Percentiles rank a stretch among this genome's conserved stretches.
phyloP scores from a whole-genome alignment of 2,797 vertebrate genomes.

The Ibycter americanus region DNA sequence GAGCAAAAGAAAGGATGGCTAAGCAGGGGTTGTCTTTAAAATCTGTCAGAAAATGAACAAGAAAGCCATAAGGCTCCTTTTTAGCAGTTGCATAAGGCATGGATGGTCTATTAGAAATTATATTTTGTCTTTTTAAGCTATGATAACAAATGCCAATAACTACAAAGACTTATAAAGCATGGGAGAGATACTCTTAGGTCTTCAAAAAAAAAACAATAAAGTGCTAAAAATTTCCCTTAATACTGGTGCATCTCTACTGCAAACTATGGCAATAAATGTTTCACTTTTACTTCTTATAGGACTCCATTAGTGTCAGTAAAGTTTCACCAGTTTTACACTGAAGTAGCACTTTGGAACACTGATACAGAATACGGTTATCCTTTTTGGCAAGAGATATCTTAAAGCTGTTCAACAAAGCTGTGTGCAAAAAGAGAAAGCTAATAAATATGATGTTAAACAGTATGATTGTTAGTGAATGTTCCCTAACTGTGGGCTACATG shows the following conservation, averaged over 20 bases:
- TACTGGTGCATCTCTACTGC: background rate
- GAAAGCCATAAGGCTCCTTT: slow-evolving; percentile 5
- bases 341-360: slow-evolving; percentile 40
- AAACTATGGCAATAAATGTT: background rate
- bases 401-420: slow-evolving; percentile 55
- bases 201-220: slow-evolving; percentile 34
- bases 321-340: background rate
- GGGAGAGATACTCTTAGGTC: background rate
- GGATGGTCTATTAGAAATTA: background rate
- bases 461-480: background rate
- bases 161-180: background rate
- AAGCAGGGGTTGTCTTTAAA: background rate
- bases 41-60: background rate
- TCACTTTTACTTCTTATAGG: background rate
- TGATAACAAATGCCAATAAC: background rate
- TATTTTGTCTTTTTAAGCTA: background rate
- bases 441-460: slow-evolving; percentile 17
- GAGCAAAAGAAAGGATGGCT: background rate
- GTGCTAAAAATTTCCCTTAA: slow-evolving; percentile 29
- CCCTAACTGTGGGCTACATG: background rate
- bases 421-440: background rate
- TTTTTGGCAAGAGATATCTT: slow-evolving; percentile 63
- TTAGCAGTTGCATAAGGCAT: slow-evolving; percentile 41
- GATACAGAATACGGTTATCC: background rate
- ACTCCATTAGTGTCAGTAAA: background rate